Evolutionary conservation across 2,888 invertebrate genomes (phyloP).

Genomic region (Orchesellides sinensis): DNA sequence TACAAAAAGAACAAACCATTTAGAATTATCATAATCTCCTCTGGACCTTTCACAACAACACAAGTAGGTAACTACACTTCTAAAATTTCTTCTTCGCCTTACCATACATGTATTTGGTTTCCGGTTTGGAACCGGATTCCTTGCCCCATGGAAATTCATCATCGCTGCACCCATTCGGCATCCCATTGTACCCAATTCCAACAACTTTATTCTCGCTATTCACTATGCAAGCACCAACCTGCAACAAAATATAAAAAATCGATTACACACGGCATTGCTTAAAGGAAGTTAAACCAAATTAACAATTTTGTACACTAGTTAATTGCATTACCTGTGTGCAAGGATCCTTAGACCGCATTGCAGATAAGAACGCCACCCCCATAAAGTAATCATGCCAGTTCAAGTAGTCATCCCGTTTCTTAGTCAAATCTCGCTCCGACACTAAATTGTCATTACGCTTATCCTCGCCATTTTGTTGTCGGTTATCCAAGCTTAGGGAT

Average conservation of each 20-base stretch:
- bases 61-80: neutral
- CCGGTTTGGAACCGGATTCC: conserved; percentile 80
- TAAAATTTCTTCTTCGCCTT: too few species aligned
- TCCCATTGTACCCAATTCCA: conserved; percentile 97
- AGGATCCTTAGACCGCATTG: conserved; percentile 97
- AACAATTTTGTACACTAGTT: neutral
- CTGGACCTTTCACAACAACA: neutral
- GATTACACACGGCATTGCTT: too few species aligned
- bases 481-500: neutral
- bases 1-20: neutral
- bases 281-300: neutral
- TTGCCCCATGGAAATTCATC: conserved; percentile 94
- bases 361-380: conserved; percentile 92
- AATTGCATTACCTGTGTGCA: conserved; percentile 84
- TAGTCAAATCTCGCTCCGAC: conserved; percentile 40
- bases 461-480: neutral
- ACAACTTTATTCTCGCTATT: conserved; percentile 91
- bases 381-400: conserved; percentile 97
- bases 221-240: conserved; percentile 92
- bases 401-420: conserved; percentile 68
- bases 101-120: conserved; percentile 93
- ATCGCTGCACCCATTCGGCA: conserved; percentile 94
- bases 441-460: too few species aligned
- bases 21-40: neutral
- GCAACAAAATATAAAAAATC: neutral